Evolutionary conservation across 2,113 vertebrate species (phyloP), one percentile per base, ranked within the genome.

Genomic region (Ramphastos sulfuratus): DNA sequence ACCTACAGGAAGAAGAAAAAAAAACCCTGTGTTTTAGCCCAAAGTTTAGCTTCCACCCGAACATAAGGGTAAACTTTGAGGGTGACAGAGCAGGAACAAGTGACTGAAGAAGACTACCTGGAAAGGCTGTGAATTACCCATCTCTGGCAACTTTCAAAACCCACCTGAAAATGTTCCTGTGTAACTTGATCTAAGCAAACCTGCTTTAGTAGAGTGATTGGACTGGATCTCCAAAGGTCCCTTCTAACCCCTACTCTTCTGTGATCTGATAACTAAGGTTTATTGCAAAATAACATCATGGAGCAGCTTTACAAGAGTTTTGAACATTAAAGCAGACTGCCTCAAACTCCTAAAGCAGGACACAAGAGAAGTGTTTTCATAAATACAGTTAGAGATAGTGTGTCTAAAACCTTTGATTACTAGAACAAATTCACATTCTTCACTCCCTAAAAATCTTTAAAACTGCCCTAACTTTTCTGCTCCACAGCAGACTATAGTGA

Each of bases 1-100:
- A 88, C 97, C 99, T 99, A 96, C 13, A 95, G 50, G 83, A 88
- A 80, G 6, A 55, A 80, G 7, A 37, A 59, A 54, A 64, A 37
- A 59, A 54, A 60, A 16, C 24, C 10, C 33, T 64, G 31, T 4
- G 19, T 24, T 85, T 90, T n/a, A 86, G 25, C 48, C 46, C 70
- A 54, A 87, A 87, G 39, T 8, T 79, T 25, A 52, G 23, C 23
- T 52, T 12, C 50, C 50, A 52, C 12, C 50, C 24, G 23, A 52
- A 24, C 23, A 25, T 24, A 52, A 52, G 6, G 23, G 50, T 7
- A 52, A 52, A 52, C 50, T 52, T 52, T 24, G 12, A 52, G 23
- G 50, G 50, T 52, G 50, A 25, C 23, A 24, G 23, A 52, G 50
- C 50, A 52, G 23, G 50, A 52, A 52, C 23, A 52, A 24, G 23